Conservation (phyloP, 2,888 invertebrate genomes). For the Schrankia costaestrigalis region DNA sequence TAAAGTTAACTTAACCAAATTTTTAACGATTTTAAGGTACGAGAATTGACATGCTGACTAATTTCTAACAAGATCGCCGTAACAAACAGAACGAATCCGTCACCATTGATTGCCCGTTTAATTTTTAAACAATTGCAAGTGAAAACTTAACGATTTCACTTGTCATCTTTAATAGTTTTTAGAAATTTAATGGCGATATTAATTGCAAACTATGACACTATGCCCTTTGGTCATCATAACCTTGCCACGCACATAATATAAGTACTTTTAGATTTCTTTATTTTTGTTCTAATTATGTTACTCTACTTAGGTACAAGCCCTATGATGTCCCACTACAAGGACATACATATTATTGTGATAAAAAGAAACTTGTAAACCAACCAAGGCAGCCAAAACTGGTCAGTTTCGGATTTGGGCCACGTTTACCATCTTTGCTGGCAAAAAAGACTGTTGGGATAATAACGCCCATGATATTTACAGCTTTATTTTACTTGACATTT, state of each 20-base stretch:
- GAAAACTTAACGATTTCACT: conserved; percentile 33
- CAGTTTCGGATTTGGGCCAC: too few relatives aligned
- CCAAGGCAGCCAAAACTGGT: too few relatives aligned
- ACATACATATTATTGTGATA: background rate
- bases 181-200: conserved; percentile 11
- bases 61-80: conserved; percentile 17
- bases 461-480: too few relatives aligned
- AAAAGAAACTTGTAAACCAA: background rate
- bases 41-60: too few relatives aligned
- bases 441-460: too few relatives aligned
- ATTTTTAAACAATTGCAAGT: conserved; percentile 30
- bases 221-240: background rate
- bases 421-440: too few relatives aligned
- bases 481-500: too few relatives aligned
- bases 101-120: conserved; percentile 26
- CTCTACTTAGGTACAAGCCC: background rate
- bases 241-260: too few relatives aligned
- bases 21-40: too few relatives aligned
- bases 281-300: background rate
- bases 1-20: too few relatives aligned
- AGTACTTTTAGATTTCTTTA: background rate
- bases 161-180: conserved; percentile 9
- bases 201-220: conserved; percentile 1
- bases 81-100: conserved; percentile 41
- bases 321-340: too few relatives aligned